Conservation (phyloP, 2,113 vertebrate species). For the Platycercus adscitus region DNA sequence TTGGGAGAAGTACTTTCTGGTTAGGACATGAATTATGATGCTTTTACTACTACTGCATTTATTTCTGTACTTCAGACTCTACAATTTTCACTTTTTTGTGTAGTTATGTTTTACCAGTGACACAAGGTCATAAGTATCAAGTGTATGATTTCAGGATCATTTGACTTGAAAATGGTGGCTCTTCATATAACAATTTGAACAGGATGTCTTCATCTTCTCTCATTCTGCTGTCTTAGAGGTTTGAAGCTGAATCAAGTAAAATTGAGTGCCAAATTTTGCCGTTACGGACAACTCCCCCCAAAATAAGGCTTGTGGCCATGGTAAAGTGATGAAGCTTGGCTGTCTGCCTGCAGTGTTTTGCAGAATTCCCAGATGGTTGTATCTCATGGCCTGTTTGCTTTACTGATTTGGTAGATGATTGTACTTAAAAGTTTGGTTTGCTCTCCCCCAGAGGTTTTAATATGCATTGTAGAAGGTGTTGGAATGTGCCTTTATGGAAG, state of each 20-base stretch:
- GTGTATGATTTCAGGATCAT: neutral
- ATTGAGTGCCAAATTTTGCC: neutral
- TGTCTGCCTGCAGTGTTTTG: neutral
- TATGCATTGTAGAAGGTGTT: neutral
- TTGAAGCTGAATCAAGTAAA: neutral
- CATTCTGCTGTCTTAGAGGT: neutral
- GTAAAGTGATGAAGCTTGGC: neutral
- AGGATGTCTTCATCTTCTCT: neutral
- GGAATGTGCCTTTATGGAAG: neutral
- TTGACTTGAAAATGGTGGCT: neutral
- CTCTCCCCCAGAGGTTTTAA: neutral
- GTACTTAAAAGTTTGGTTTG: neutral
- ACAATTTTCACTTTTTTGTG: neutral
- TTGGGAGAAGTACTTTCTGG: neutral
- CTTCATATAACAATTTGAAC: neutral
- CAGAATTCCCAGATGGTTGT: neutral
- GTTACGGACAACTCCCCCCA: neutral
- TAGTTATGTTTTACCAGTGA: neutral
- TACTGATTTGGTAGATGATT: neutral
- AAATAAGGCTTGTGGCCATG: neutral
- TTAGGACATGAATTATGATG: fast-evolving
- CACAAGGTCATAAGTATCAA: neutral
- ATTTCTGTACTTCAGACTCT: neutral
- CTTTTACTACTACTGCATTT: neutral
- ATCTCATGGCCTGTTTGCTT: neutral